Conservation (phyloP, 2,113 vertebrate species). For the Chunga burmeisteri region DNA sequence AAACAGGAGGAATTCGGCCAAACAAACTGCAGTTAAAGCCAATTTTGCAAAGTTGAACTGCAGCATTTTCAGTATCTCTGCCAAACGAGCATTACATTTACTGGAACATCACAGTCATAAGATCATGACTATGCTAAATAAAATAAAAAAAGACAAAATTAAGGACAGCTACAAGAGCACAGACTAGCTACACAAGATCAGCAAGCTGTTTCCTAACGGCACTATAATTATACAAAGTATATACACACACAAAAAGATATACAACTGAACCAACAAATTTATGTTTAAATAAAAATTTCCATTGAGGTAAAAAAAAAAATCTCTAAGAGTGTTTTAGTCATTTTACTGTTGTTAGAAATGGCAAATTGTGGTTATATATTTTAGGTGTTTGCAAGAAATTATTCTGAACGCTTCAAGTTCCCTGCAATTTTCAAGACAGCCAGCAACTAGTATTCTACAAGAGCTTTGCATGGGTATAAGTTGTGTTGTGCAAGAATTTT, state of each 20-base stretch:
- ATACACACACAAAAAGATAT: conserved; percentile 67
- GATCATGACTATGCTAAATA: conserved; percentile 79
- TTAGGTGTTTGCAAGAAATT: conserved; percentile 76
- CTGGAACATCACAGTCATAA: conserved; percentile 79
- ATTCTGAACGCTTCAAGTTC: conserved; percentile 64
- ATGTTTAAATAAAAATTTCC: conserved; percentile 71
- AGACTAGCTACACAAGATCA: conserved; percentile 85
- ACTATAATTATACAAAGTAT: conserved; percentile 74
- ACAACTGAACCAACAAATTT: conserved; percentile 64
- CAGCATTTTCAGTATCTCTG: conserved; percentile 81
- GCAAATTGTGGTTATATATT: conserved; percentile 73
- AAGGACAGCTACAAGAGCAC: conserved; percentile 85
- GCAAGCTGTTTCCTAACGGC: conserved; percentile 81
- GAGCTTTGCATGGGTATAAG: conserved; percentile 75
- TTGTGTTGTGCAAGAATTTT: conserved; percentile 63
- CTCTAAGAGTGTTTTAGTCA: conserved; percentile 77
- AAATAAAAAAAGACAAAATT: conserved; percentile 79
- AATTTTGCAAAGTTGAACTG: conserved; percentile 80
- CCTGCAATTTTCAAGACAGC: conserved; percentile 74
- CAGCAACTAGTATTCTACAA: conserved; percentile 78
- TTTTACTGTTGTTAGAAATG: conserved; percentile 81
- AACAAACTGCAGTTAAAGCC: conserved; percentile 84
- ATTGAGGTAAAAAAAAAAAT: conserved; percentile 51
- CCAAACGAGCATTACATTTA: conserved; percentile 81
- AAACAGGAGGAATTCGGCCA: conserved; percentile 82